phyloP scores from a whole-genome alignment of 2,113 vertebrate species.

The Bujurquina vittata region DNA sequence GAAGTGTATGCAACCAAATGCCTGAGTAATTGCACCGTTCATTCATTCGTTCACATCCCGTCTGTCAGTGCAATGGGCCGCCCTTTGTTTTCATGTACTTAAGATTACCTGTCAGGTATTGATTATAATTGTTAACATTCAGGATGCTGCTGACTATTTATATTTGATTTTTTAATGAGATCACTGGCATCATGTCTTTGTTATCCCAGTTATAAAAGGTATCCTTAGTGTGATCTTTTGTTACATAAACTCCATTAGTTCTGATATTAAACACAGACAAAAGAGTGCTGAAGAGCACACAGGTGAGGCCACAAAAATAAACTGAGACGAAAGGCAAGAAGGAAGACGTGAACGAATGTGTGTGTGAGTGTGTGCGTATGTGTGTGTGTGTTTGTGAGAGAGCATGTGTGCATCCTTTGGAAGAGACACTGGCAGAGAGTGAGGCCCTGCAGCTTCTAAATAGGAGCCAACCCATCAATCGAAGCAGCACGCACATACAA shows the following conservation, averaged over 20 bases:
- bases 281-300: not conserved
- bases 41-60: constrained; percentile 61
- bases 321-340: not conserved
- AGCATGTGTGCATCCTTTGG: constrained; percentile 25
- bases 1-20: constrained; percentile 45
- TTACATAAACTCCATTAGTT: rapidly evolving
- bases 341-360: not conserved
- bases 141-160: not conserved
- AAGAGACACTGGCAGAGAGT: constrained; percentile 38
- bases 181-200: not conserved
- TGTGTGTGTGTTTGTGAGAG: not conserved
- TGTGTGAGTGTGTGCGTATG: not conserved
- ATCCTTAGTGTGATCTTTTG: not conserved
- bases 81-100: not conserved
- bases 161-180: not conserved
- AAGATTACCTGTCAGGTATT: not conserved
- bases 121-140: not conserved
- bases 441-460: constrained; percentile 51
- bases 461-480: constrained; percentile 50
- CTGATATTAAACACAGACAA: not conserved
- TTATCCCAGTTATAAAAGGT: not conserved
- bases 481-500: constrained; percentile 8
- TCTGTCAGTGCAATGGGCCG: constrained; percentile 41
- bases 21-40: constrained; percentile 44
- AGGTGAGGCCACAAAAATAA: not conserved